These are phyloP conservation scores for Rhinella marina DNA, from an alignment of 2,797 vertebrate genomes.

Conservation along the genomic window DNA sequence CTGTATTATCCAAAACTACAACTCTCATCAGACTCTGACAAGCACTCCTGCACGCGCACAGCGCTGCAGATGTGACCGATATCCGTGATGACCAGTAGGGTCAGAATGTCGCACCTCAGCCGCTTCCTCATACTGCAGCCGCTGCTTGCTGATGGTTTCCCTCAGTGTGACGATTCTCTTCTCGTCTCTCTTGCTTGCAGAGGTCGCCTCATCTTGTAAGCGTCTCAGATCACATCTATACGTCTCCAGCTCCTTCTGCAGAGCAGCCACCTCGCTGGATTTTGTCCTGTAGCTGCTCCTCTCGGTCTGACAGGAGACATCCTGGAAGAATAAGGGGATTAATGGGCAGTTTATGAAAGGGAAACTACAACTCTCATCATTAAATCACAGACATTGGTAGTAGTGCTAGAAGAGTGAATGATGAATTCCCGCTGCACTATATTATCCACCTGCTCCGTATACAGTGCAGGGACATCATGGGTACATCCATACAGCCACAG, in stretches of 20 bases:
- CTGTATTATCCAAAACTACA: neutral
- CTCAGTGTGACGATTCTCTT: slow-evolving; percentile 71
- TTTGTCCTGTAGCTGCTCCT: slow-evolving; percentile 71
- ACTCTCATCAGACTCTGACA: neutral
- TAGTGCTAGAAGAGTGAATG: neutral
- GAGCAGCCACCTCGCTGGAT: slow-evolving; percentile 66
- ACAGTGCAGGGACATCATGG: neutral
- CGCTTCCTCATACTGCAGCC: slow-evolving; percentile 70
- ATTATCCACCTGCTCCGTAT: too few species aligned
- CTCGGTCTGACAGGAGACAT: slow-evolving; percentile 74
- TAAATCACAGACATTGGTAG: neutral
- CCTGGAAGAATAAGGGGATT: slow-evolving; percentile 69
- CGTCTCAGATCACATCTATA: slow-evolving; percentile 71
- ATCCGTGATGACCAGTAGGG: neutral
- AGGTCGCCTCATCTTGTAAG: slow-evolving; percentile 70
- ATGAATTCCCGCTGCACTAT: neutral
- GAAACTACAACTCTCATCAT: neutral
- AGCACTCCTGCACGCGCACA: too few species aligned
- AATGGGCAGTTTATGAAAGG: neutral
- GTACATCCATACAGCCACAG: too few species aligned
- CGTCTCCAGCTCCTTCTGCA: slow-evolving; percentile 71
- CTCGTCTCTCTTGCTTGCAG: slow-evolving; percentile 73
- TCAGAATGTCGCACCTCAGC: slow-evolving; percentile 64
- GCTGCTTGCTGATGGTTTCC: slow-evolving; percentile 70
- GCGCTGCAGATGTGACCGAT: neutral